These are phyloP conservation scores for Argentina silus DNA, from an alignment of 2,797 vertebrate species.

Conservation along the genomic window DNA sequence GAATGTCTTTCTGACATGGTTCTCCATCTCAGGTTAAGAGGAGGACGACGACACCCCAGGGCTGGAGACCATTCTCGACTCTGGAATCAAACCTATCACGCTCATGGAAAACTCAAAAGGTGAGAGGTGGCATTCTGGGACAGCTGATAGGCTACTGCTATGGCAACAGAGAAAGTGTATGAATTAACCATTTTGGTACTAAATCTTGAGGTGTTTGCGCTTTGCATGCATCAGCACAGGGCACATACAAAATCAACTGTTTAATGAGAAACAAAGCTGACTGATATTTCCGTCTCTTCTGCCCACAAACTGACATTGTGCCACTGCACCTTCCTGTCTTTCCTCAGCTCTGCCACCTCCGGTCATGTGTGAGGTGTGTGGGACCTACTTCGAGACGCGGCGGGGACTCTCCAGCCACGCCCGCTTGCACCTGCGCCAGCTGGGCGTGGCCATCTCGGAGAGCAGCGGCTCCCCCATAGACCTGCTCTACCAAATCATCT, in stretches of 20 bases:
- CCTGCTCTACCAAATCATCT: constrained; percentile 71
- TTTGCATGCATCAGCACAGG: too few relatives aligned
- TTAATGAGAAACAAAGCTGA: too few relatives aligned
- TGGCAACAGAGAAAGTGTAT: background rate
- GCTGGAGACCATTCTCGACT: background rate
- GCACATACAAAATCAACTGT: too few relatives aligned
- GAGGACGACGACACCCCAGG: constrained; percentile 5
- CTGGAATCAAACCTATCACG: constrained; percentile 20
- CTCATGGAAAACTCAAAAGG: constrained; percentile 57
- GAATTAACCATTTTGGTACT: background rate
- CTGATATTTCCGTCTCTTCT: too few relatives aligned
- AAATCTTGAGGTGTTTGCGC: background rate
- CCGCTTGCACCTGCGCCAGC: constrained; percentile 75
- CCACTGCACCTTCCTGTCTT: background rate
- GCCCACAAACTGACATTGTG: too few relatives aligned
- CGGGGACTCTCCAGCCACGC: constrained; percentile 78
- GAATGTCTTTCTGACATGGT: background rate
- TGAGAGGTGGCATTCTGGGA: constrained; percentile 39
- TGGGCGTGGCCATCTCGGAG: constrained; percentile 72
- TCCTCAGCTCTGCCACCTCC: constrained; percentile 40
- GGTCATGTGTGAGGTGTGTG: constrained; percentile 73
- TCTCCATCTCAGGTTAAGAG: background rate
- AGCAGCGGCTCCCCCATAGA: constrained; percentile 74
- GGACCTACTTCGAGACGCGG: constrained; percentile 71
- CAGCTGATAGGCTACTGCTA: background rate